Conservation (phyloP, 2,888 invertebrate genomes). For the Autographa pulchrina region DNA sequence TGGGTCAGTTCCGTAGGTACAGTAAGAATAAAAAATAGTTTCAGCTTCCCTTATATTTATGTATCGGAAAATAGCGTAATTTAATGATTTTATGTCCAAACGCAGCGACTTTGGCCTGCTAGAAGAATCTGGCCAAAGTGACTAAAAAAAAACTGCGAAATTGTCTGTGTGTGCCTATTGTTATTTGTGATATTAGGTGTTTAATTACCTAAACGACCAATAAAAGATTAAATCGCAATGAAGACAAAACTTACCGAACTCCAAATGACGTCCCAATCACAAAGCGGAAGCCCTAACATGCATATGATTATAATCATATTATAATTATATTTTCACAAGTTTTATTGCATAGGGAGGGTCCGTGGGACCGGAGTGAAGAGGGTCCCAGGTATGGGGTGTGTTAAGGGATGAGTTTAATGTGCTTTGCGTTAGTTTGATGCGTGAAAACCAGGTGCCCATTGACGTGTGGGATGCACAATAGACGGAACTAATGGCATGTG, state of each 20-base stretch:
- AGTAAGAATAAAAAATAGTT: too few relatives aligned
- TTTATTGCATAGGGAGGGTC: constrained; percentile 78
- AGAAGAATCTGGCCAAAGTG: too few relatives aligned
- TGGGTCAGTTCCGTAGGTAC: constrained; percentile 36
- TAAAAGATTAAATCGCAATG: background rate
- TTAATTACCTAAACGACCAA: background rate
- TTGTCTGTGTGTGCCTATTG: too few relatives aligned
- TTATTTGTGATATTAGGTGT: background rate
- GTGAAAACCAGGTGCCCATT: constrained; percentile 74
- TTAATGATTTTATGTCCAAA: too few relatives aligned
- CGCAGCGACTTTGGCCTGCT: too few relatives aligned
- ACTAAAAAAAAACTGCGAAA: too few relatives aligned
- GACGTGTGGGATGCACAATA: constrained; percentile 55
- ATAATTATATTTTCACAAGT: constrained; percentile 86
- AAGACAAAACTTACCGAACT: constrained; percentile 19
- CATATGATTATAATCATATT: constrained; percentile 87
- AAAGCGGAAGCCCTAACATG: constrained; percentile 80
- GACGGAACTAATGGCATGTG: constrained; percentile 56
- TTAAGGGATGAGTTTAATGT: constrained; percentile 79
- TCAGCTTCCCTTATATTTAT: too few relatives aligned
- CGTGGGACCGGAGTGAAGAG: constrained; percentile 78
- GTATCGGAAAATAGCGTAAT: too few relatives aligned
- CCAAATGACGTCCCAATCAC: constrained; percentile 64
- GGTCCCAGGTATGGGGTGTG: constrained; percentile 73
- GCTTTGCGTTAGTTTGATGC: constrained; percentile 73